These are phyloP conservation scores for Protula sp. DNA, from an alignment of 2,888 invertebrate species.

Conservation along the genomic window DNA sequence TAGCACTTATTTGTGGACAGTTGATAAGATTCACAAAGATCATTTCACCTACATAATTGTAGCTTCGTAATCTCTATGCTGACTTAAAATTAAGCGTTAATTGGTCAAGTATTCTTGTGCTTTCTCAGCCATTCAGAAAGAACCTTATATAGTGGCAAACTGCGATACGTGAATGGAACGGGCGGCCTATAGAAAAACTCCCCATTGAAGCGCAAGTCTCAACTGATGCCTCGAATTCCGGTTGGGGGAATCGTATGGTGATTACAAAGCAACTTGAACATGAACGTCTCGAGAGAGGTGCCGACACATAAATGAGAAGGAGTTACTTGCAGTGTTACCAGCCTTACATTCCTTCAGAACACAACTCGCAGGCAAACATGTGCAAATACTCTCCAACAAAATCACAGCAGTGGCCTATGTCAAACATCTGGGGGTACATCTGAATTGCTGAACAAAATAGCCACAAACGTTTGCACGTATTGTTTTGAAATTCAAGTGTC, in stretches of 20 bases:
- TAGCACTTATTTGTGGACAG: not conserved
- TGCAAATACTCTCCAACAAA: not conserved
- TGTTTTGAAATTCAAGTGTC: not conserved
- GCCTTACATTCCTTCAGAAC: not conserved
- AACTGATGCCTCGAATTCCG: not conserved
- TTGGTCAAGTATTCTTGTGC: not conserved
- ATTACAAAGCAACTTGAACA: not conserved
- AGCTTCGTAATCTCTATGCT: not conserved
- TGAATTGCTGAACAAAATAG: not conserved
- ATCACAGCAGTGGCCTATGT: not conserved
- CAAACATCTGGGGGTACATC: not conserved
- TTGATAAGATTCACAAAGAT: not conserved
- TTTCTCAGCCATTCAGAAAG: not conserved
- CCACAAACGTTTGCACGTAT: not conserved
- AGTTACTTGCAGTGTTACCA: not conserved
- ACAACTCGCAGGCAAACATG: not conserved
- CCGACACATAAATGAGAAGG: not conserved
- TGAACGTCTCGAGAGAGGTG: not conserved
- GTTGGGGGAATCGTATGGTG: not conserved
- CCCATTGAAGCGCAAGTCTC: not conserved
- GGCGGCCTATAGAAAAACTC: not conserved
- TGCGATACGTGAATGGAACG: not conserved
- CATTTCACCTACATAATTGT: not conserved
- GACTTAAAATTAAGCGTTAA: not conserved
- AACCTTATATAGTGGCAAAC: not conserved